Conservation (phyloP, 2,797 vertebrate species). For the Rhinoraja longicauda region DNA sequence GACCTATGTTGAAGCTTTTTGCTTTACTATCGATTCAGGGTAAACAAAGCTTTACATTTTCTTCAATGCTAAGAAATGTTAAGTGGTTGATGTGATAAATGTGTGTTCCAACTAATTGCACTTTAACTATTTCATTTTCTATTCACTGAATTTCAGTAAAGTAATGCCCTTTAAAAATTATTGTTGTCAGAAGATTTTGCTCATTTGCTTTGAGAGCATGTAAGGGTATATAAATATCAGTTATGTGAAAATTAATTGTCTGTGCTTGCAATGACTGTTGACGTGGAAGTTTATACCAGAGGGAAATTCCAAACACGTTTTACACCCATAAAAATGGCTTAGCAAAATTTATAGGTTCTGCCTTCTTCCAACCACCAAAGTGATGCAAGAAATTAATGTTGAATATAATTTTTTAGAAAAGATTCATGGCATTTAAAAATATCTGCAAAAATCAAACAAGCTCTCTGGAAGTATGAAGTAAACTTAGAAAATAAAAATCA, state of each 20-base stretch:
- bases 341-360: neutral
- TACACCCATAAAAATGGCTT: neutral
- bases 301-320: neutral
- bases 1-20: neutral
- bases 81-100: neutral
- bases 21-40: neutral
- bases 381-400: neutral
- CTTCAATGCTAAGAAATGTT: neutral
- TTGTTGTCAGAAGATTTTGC: neutral
- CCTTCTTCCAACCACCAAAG: neutral
- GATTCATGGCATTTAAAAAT: neutral
- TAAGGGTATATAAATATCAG: neutral
- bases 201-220: neutral
- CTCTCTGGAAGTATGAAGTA: neutral
- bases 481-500: neutral
- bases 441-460: neutral
- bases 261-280: neutral
- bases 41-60: neutral
- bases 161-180: neutral
- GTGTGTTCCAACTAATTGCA: neutral
- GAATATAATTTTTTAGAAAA: neutral
- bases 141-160: neutral
- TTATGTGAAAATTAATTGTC: neutral
- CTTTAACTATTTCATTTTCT: neutral
- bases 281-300: neutral